Percentiles rank a stretch among this genome's conserved stretches.
Evolutionary conservation across 2,113 vertebrate species (phyloP).

Genomic region (Spilogale gracilis): DNA sequence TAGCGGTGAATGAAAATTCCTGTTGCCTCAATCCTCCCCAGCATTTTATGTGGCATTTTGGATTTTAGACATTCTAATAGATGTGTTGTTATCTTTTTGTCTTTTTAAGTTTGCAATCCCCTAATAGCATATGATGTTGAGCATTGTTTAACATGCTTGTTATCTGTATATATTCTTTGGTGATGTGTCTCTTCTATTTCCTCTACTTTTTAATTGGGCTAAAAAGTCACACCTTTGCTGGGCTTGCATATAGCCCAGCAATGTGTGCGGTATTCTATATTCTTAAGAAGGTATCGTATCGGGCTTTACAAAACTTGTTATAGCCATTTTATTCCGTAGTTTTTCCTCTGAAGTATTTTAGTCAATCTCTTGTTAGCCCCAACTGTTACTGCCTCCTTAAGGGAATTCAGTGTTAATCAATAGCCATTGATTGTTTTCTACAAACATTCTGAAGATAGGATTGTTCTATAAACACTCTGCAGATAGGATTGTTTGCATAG

Average conservation of each 20-base stretch:
- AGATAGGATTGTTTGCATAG: background rate
- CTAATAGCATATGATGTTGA: background rate
- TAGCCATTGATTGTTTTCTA: background rate
- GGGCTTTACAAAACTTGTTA: background rate
- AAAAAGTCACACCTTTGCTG: background rate
- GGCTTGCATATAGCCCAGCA: background rate
- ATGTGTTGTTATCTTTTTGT: background rate
- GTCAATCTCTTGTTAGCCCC: background rate
- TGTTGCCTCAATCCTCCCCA: background rate
- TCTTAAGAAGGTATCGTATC: background rate
- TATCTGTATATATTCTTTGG: background rate
- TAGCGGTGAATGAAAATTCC: background rate
- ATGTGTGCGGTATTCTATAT: background rate
- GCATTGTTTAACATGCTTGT: background rate
- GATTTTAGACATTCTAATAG: background rate
- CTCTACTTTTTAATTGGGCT: background rate
- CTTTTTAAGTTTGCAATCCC: background rate
- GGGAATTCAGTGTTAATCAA: background rate
- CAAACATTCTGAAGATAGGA: background rate
- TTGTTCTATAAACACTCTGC: background rate
- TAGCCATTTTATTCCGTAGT: background rate
- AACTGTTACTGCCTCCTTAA: background rate
- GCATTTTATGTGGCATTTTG: background rate
- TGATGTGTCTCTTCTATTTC: background rate
- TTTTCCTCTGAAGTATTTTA: background rate